Conservation (phyloP, 2,888 invertebrate species). For the Nezara viridula region DNA sequence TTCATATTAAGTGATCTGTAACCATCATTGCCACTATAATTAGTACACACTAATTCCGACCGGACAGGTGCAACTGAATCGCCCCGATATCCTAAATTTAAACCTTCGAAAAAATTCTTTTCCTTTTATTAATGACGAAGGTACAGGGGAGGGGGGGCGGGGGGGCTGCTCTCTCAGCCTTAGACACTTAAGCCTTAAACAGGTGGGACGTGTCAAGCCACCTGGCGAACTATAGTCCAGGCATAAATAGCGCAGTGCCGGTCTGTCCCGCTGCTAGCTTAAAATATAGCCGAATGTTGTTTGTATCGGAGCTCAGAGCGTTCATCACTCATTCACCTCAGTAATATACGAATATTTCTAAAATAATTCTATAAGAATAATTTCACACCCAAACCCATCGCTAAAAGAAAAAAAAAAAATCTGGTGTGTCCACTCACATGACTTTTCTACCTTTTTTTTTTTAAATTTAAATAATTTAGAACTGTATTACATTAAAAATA, state of each 20-base stretch:
- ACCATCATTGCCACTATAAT: too few relatives aligned
- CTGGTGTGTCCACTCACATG: too few relatives aligned
- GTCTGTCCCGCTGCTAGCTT: background rate
- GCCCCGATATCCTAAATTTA: too few relatives aligned
- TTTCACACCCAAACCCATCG: too few relatives aligned
- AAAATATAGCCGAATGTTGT: slow-evolving; percentile 29
- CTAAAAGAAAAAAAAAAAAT: too few relatives aligned
- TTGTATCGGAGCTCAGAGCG: background rate
- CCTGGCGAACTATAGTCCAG: background rate
- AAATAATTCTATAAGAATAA: background rate
- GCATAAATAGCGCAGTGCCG: background rate
- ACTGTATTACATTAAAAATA: too few relatives aligned
- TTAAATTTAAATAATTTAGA: too few relatives aligned
- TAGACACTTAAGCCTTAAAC: background rate
- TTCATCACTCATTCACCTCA: slow-evolving; percentile 14
- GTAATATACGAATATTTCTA: background rate
- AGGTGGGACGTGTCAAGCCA: background rate
- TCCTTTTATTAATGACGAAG: background rate
- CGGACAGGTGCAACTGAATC: too few relatives aligned
- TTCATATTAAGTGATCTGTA: too few relatives aligned
- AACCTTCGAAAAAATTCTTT: background rate
- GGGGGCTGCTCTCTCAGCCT: rapidly evolving
- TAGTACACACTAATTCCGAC: too few relatives aligned
- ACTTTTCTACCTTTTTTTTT: too few relatives aligned
- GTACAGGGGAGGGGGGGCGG: background rate